These are phyloP conservation scores for Chloebia gouldiae DNA, from an alignment of 2,113 vertebrate species.

Conservation along the genomic window DNA sequence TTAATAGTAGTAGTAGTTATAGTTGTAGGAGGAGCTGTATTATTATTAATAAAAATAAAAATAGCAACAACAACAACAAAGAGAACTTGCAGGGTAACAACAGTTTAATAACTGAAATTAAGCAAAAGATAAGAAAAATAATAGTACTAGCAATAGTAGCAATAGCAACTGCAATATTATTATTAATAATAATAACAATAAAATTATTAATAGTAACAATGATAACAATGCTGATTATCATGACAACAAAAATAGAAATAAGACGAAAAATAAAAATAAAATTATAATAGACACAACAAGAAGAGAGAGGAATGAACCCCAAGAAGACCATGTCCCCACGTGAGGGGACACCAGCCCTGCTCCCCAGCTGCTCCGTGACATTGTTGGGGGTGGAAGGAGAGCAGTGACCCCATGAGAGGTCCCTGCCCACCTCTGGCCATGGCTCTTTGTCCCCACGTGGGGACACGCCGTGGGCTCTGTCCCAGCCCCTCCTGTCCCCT, in stretches of 20 bases:
- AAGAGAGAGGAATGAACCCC: too few relatives aligned
- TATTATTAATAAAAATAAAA: background rate
- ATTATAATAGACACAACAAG: too few relatives aligned
- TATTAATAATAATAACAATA: background rate
- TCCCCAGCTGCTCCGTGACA: background rate
- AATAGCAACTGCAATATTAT: background rate
- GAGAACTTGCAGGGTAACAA: background rate
- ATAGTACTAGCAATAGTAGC: background rate
- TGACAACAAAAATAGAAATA: background rate
- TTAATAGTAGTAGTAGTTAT: background rate
- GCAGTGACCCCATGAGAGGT: background rate
- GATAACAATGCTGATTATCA: background rate
- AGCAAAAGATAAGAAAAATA: background rate
- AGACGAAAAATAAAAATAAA: background rate
- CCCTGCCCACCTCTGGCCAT: background rate
- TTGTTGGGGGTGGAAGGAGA: background rate
- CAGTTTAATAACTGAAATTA: background rate
- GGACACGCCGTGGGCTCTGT: too few relatives aligned
- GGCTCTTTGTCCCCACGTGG: background rate
- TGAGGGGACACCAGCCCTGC: rapidly evolving
- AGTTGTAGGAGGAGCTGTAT: background rate
- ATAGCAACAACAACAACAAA: background rate
- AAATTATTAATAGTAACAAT: too few relatives aligned
- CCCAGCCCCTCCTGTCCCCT: too few relatives aligned
- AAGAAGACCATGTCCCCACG: rapidly evolving